Evolutionary conservation across 2,888 invertebrate genomes (phyloP).

Genomic region (Leptopterna dolabrata): DNA sequence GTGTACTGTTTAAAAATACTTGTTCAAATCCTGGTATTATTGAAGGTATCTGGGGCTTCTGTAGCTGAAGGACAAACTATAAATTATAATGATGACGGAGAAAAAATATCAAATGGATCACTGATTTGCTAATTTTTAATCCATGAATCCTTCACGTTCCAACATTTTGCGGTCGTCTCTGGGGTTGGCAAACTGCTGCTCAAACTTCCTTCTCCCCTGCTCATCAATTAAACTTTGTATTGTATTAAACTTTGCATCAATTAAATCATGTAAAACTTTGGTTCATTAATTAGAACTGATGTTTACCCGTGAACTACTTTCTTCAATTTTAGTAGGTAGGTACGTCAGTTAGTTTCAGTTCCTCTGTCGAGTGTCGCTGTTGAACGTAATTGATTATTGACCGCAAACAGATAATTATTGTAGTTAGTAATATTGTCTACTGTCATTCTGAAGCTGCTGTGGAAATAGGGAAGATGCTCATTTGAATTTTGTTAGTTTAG

Average conservation of each 20-base stretch:
- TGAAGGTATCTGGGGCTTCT: not conserved
- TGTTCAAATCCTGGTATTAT: no score
- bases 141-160: not conserved
- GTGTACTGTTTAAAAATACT: no score
- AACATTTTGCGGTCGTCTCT: not conserved
- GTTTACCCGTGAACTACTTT: not conserved
- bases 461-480: no score
- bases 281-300: not conserved
- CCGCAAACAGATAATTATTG: no score
- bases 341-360: not conserved
- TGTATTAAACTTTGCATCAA: conserved; percentile 8
- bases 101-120: not conserved
- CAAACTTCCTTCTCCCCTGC: not conserved
- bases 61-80: no score
- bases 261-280: not conserved
- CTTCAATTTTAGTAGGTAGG: not conserved
- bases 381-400: no score
- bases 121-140: not conserved
- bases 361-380: no score
- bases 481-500: no score
- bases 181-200: not conserved
- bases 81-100: not conserved
- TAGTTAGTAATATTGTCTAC: no score
- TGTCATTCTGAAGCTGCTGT: no score
- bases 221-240: conserved; percentile 23